These are phyloP conservation scores for Pipistrellus nathusii DNA, from an alignment of 2,797 vertebrate genomes.

Conservation along the genomic window DNA sequence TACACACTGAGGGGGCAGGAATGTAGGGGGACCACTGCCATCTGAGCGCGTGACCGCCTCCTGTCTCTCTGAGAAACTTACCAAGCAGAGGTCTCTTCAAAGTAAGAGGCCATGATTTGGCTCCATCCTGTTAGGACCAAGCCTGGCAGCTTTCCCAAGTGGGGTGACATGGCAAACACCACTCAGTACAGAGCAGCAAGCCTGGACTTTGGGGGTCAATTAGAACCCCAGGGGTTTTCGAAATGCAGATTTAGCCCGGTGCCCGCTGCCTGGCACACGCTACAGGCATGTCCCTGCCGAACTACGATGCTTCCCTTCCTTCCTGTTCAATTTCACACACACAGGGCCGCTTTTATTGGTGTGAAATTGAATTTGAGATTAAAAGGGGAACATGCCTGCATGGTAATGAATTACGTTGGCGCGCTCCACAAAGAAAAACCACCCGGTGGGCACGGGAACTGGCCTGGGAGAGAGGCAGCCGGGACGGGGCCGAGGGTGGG, in stretches of 20 bases:
- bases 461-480: not conserved
- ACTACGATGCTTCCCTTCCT: not conserved
- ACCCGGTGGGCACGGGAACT: not conserved
- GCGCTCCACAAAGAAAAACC: constrained; percentile 53
- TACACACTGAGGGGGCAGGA: not conserved
- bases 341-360: constrained; percentile 74
- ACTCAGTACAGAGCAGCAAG: not conserved
- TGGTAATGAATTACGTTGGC: constrained; percentile 68
- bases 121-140: not conserved
- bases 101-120: not conserved
- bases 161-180: not conserved
- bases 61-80: not conserved
- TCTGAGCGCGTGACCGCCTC: not conserved
- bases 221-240: not conserved
- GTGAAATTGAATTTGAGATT: constrained; percentile 81
- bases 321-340: constrained; percentile 68
- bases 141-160: not conserved
- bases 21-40: not conserved
- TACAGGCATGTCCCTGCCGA: not conserved
- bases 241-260: not conserved
- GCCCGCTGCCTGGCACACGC: not conserved
- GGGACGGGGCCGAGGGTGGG: not conserved
- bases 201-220: not conserved
- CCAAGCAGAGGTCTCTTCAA: not conserved
- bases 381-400: constrained; percentile 76